Base-by-base conservation (phyloP, 2,797 vertebrate species). In the Melanotaenia pygmaea region DNA sequence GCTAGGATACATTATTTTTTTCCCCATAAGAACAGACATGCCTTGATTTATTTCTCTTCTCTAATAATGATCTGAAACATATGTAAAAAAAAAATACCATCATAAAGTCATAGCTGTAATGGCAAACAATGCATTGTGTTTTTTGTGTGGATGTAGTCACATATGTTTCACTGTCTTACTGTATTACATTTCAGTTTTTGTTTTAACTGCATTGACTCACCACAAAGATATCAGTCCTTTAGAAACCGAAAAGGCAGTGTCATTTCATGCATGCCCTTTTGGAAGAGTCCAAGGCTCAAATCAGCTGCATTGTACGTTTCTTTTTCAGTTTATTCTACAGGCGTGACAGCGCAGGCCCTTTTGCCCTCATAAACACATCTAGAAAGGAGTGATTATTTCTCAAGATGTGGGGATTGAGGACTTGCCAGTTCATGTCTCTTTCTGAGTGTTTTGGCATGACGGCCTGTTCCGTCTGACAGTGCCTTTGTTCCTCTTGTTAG, bases 351-450 rank as follows among this genome's bases (percentile, higher is more conserved):
- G 50, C 63, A 63, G 85, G 80, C 86, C 91, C 86, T 84, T 85
- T 85, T 92, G 86, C 87, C 88, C 92, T 91, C 89, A 90, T 90
- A 92, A 93, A 94, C 81, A 85, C 85, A 89, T 84, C 90, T 91
- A 93, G 91, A 89, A 93, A 90, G 92, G 87, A 93, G 88, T 92
- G 89, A 94, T 93, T 92, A 93, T 89, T 93, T 89, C 85, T 90
- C 91, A 93, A 91, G 91, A 92, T 93, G 93, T 92, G 89, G 87
- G 86, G 81, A 89, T 80, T 28, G 74, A 87, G 79, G 88, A 88
- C 91, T 78, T 88, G 91, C 92, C 91, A 92, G 88, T 90, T 92
- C 90, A 87, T 91, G 88, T 86, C 89, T 91, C 84, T 91, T 91
- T 90, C 89, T 89, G 85, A 88, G 84, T 90, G 85, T 91, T 92